Percentiles rank a stretch among this genome's conserved stretches.
Evolutionary conservation across 1,140 invertebrate genomes (phyloP).

Genomic region (Galleria mellonella): DNA sequence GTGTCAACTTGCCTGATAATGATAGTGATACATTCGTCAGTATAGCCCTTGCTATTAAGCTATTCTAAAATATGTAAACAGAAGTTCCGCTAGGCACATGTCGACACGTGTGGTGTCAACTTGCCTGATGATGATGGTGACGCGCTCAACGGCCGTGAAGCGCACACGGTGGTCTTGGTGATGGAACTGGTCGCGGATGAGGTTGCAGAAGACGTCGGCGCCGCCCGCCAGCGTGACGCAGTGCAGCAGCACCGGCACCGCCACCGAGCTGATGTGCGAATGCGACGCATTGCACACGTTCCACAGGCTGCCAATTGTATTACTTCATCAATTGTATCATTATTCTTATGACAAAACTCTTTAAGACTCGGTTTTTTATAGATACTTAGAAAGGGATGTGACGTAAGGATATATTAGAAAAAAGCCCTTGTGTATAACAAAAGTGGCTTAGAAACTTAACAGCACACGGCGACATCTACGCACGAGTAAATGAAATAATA

Average conservation of each 20-base stretch:
- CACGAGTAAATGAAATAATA: too few species aligned
- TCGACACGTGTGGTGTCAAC: neutral
- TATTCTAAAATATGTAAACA: too few species aligned
- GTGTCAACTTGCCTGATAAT: slow-evolving; percentile 73
- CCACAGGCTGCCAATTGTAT: slow-evolving; percentile 95
- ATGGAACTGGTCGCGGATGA: slow-evolving; percentile 96
- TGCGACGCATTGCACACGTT: slow-evolving; percentile 93
- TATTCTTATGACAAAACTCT: too few species aligned
- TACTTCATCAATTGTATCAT: too few species aligned
- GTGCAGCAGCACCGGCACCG: slow-evolving; percentile 93
- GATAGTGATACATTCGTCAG: slow-evolving; percentile 94
- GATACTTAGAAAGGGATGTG: too few species aligned
- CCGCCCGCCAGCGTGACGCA: slow-evolving; percentile 95
- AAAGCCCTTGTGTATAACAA: too few species aligned
- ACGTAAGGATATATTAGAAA: too few species aligned
- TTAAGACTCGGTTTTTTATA: too few species aligned
- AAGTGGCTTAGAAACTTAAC: too few species aligned
- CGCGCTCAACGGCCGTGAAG: slow-evolving; percentile 95
- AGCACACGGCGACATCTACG: too few species aligned
- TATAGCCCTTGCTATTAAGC: too few species aligned
- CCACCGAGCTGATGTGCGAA: slow-evolving; percentile 93
- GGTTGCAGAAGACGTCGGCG: slow-evolving; percentile 94
- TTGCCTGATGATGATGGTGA: slow-evolving; percentile 87
- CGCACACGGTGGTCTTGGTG: slow-evolving; percentile 90
- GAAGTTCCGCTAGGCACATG: too few species aligned